Conservation (phyloP, 1,140 invertebrate genomes). For the Papilio dardanus region DNA sequence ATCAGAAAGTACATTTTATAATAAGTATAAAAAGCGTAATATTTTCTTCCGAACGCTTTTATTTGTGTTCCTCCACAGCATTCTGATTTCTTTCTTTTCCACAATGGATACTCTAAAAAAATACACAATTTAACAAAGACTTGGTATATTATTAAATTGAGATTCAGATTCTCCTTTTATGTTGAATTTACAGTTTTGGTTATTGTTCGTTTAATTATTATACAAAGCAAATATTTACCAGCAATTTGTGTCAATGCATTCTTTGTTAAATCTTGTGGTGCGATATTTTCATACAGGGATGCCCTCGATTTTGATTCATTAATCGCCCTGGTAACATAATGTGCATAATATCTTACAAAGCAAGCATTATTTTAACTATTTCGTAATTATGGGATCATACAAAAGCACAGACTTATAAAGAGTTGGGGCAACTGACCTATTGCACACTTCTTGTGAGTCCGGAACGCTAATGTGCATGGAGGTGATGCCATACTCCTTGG, state of each 20-base stretch:
- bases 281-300: slow-evolving; percentile 35
- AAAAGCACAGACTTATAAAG: too few relatives aligned
- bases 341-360: too few relatives aligned
- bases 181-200: not conserved
- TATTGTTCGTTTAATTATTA: too few relatives aligned
- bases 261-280: slow-evolving; percentile 42
- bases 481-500: slow-evolving; percentile 55
- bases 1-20: slow-evolving; percentile 21
- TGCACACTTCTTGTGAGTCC: slow-evolving; percentile 68
- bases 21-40: slow-evolving; percentile 21
- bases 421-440: slow-evolving; percentile 50
- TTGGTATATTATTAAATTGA: not conserved
- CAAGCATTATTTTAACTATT: too few relatives aligned
- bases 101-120: slow-evolving; percentile 37
- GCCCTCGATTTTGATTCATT: slow-evolving; percentile 47
- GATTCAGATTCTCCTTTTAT: not conserved
- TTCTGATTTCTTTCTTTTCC: slow-evolving; percentile 38
- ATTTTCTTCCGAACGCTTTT: slow-evolving; percentile 5
- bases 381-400: too few relatives aligned
- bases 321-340: too few relatives aligned
- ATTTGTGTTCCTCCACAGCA: slow-evolving; percentile 3
- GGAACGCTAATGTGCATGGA: slow-evolving; percentile 64
- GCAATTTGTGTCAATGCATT: slow-evolving; percentile 50
- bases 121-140: not conserved
- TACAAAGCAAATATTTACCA: slow-evolving; percentile 44